Conservation (phyloP, 2,113 vertebrate species). For the Hipposideros armiger region DNA sequence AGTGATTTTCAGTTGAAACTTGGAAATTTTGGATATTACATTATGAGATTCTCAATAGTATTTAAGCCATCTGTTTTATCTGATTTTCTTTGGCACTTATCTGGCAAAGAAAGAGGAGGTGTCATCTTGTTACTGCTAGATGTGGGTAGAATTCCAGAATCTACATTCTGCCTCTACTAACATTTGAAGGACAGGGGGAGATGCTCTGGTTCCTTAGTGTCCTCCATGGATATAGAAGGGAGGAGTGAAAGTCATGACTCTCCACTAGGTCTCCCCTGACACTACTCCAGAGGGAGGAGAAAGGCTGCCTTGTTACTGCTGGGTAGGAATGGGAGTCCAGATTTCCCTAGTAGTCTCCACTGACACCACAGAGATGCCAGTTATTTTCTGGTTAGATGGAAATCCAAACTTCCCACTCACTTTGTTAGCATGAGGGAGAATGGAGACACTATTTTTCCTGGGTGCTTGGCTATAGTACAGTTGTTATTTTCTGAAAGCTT, state of each 20-base stretch:
- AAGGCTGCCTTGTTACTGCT: background rate
- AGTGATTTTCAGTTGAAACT: background rate
- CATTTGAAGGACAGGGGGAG: background rate
- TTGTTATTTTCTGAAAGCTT: background rate
- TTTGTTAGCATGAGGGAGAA: background rate
- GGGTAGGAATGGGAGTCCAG: background rate
- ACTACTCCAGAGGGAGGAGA: too few relatives aligned
- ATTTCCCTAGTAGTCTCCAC: background rate
- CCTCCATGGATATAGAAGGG: background rate
- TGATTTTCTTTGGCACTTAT: background rate
- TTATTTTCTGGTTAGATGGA: background rate
- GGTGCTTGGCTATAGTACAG: background rate
- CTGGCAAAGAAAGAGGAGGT: background rate
- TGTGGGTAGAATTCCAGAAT: background rate
- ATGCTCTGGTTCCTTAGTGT: background rate
- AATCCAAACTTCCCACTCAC: background rate
- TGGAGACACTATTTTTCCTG: background rate
- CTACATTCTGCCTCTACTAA: background rate
- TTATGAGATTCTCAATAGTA: background rate
- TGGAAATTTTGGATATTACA: background rate
- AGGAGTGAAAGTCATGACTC: background rate
- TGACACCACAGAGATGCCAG: too few relatives aligned
- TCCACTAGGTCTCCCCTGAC: background rate
- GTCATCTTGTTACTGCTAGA: background rate
- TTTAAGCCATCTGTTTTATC: background rate